Evolutionary conservation across 2,113 vertebrate species (phyloP).

Genomic region (Anhinga rufa): DNA sequence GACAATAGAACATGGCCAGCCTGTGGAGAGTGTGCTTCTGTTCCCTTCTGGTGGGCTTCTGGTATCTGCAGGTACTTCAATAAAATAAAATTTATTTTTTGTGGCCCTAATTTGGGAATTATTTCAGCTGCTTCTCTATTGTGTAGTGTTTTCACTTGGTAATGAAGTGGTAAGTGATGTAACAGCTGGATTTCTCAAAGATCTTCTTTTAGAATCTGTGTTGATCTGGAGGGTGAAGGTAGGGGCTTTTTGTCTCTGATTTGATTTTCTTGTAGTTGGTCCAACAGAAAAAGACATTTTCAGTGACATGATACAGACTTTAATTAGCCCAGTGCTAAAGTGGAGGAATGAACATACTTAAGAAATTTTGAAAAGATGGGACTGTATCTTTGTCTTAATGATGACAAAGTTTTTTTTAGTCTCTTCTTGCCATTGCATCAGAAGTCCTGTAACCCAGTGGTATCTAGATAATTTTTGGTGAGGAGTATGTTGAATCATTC

Average conservation of each 20-base stretch:
- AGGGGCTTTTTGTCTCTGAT: neutral
- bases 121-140: neutral
- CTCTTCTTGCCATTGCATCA: neutral
- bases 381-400: neutral
- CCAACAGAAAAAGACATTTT: neutral
- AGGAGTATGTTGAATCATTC: neutral
- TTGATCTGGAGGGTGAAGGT: neutral
- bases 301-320: neutral
- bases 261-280: neutral
- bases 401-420: neutral
- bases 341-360: neutral
- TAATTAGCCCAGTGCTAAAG: neutral
- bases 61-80: slow-evolving; percentile 86
- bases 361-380: neutral
- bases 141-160: neutral
- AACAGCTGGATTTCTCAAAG: neutral
- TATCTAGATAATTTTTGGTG: neutral
- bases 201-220: neutral
- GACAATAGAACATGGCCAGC: slow-evolving; percentile 91
- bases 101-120: neutral
- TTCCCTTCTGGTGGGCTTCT: slow-evolving; percentile 94
- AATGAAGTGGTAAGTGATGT: neutral
- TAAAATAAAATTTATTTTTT: neutral
- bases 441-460: neutral
- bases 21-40: slow-evolving; percentile 93